phyloP scores from a whole-genome alignment of 2,113 vertebrate genomes.

The Phrynosoma platyrhinos region DNA sequence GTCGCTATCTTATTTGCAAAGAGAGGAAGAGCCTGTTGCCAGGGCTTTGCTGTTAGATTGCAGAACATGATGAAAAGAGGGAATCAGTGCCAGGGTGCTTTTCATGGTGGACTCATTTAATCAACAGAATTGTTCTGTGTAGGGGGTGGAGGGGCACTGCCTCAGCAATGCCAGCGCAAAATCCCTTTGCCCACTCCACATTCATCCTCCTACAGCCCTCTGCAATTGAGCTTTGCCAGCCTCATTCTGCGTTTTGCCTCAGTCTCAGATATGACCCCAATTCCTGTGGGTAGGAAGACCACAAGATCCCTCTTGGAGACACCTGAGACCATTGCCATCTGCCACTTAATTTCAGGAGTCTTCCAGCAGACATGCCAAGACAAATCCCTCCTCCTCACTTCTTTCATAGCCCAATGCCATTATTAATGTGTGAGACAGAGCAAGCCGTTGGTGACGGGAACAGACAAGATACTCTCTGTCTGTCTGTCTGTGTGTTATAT shows the following conservation, averaged over 20 bases:
- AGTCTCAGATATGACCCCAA: background rate
- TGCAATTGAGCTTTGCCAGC: background rate
- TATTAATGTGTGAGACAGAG: background rate
- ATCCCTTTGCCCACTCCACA: background rate
- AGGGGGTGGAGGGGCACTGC: background rate
- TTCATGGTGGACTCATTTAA: background rate
- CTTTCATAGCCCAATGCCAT: no score
- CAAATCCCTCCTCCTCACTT: background rate
- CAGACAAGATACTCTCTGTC: background rate
- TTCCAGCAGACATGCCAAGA: background rate
- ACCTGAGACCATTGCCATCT: slow-evolving; percentile 21
- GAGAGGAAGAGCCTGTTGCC: background rate
- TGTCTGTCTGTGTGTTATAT: no score
- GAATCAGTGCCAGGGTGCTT: background rate
- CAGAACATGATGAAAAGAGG: background rate
- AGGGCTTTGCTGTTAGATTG: background rate
- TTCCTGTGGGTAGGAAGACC: slow-evolving; percentile 10
- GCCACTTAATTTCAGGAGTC: background rate
- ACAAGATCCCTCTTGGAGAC: background rate
- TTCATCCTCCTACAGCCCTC: background rate
- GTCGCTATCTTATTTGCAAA: background rate
- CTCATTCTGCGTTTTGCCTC: background rate
- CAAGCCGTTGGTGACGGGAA: background rate
- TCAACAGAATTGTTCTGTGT: background rate
- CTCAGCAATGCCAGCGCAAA: background rate